Evolutionary conservation across 2,113 vertebrate genomes (phyloP).

Genomic region (Caretta caretta): DNA sequence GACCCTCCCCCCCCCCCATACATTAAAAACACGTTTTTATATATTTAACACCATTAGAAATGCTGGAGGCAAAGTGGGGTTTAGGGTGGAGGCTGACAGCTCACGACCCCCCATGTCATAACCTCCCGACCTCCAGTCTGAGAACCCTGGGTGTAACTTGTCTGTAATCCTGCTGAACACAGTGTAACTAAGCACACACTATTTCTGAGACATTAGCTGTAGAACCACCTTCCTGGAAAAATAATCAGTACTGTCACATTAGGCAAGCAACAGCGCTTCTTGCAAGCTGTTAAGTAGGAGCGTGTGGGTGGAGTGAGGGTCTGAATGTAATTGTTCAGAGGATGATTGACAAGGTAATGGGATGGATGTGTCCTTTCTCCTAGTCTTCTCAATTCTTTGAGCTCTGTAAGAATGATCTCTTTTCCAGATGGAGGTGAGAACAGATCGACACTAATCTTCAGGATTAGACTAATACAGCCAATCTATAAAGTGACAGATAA

Average conservation of each 20-base stretch:
- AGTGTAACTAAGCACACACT: not conserved
- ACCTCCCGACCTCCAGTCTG: too few relatives aligned
- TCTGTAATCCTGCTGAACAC: not conserved
- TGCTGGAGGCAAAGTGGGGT: too few relatives aligned
- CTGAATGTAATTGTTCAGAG: not conserved
- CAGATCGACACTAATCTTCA: not conserved
- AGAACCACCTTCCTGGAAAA: not conserved
- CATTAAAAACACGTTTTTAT: too few relatives aligned
- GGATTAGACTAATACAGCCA: not conserved
- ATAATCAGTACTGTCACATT: not conserved
- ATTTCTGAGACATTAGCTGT: not conserved
- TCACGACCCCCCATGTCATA: too few relatives aligned
- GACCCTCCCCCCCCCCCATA: too few relatives aligned
- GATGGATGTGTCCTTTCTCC: not conserved
- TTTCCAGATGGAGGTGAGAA: not conserved
- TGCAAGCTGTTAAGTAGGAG: not conserved
- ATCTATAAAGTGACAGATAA: not conserved
- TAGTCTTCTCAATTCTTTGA: not conserved
- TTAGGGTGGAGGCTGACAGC: too few relatives aligned
- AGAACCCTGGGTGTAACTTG: not conserved
- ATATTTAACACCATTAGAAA: too few relatives aligned
- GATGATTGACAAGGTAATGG: not conserved
- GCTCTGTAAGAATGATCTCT: not conserved
- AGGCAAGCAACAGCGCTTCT: not conserved
- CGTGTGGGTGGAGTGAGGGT: not conserved